phyloP scores from a whole-genome alignment of 1,140 invertebrate species.

The Solenopsis fugax region DNA sequence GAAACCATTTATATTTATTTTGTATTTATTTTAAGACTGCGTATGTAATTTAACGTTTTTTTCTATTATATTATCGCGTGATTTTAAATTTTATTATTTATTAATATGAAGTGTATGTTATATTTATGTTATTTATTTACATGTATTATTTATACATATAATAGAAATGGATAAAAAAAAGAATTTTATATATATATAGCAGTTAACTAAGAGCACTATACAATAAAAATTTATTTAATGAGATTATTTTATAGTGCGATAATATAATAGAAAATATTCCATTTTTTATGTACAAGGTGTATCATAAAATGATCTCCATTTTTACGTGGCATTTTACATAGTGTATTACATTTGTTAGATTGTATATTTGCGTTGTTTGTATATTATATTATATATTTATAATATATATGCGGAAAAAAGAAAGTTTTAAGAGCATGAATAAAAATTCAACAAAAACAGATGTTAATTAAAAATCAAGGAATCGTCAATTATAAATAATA shows the following conservation, averaged over 20 bases:
- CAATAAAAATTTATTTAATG: background rate
- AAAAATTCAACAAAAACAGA: background rate
- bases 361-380: conserved; percentile 1
- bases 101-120: background rate
- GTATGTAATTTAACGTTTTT: background rate
- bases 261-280: conserved; percentile 22
- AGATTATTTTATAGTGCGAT: background rate
- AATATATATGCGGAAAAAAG: background rate
- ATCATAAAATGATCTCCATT: conserved; percentile 31
- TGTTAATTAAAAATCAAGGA: background rate
- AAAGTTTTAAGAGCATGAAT: background rate
- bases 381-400: background rate
- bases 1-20: conserved; percentile 18
- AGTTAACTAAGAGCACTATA: background rate
- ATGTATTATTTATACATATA: background rate
- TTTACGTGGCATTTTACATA: conserved; percentile 20
- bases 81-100: background rate
- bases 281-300: background rate
- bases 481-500: background rate
- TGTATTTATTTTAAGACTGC: background rate
- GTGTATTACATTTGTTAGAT: background rate
- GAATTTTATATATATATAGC: background rate
- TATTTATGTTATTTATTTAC: conserved; percentile 12
- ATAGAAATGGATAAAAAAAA: background rate
- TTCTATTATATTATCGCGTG: conserved; percentile 1